Conservation (phyloP, 1,140 invertebrate species). For the Nebria ingens region DNA sequence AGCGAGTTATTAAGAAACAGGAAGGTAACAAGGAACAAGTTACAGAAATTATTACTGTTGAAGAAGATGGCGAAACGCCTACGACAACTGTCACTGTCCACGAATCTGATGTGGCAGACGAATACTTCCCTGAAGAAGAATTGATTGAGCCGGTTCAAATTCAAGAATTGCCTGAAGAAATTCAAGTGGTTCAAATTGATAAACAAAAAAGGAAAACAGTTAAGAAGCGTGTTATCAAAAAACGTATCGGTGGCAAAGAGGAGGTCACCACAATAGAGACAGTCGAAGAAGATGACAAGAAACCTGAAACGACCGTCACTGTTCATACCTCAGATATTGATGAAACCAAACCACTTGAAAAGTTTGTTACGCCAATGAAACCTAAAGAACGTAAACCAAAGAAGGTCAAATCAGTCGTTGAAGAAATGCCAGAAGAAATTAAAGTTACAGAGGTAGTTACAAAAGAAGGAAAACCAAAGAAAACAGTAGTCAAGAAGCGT, state of each 20-base stretch:
- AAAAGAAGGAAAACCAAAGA: constrained; percentile 31
- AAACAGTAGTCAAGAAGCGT: constrained; percentile 26
- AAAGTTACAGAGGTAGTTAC: constrained; percentile 35
- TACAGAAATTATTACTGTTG: constrained; percentile 18
- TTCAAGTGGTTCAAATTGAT: constrained; percentile 22
- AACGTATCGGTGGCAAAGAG: constrained; percentile 6
- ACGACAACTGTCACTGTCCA: constrained; percentile 17
- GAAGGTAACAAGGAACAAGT: constrained; percentile 22
- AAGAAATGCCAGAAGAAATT: constrained; percentile 35
- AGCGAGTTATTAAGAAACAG: constrained; percentile 32
- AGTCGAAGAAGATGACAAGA: constrained; percentile 29
- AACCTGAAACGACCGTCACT: constrained; percentile 24
- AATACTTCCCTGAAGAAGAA: constrained; percentile 12
- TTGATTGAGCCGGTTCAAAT: constrained; percentile 17
- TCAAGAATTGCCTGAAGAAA: constrained; percentile 20
- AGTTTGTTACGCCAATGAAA: constrained; percentile 9
- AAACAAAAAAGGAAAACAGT: constrained; percentile 24
- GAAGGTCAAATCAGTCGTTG: constrained; percentile 24
- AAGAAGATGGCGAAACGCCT: constrained; percentile 14
- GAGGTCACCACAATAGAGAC: constrained; percentile 25
- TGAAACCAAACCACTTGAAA: constrained; percentile 19
- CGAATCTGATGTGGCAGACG: too few relatives aligned
- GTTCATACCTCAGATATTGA: constrained; percentile 25
- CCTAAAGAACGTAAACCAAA: constrained; percentile 21
- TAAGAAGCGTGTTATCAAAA: constrained; percentile 20